These are phyloP conservation scores for Electrophaes corylata DNA, from an alignment of 2,888 invertebrate genomes.

Conservation along the genomic window DNA sequence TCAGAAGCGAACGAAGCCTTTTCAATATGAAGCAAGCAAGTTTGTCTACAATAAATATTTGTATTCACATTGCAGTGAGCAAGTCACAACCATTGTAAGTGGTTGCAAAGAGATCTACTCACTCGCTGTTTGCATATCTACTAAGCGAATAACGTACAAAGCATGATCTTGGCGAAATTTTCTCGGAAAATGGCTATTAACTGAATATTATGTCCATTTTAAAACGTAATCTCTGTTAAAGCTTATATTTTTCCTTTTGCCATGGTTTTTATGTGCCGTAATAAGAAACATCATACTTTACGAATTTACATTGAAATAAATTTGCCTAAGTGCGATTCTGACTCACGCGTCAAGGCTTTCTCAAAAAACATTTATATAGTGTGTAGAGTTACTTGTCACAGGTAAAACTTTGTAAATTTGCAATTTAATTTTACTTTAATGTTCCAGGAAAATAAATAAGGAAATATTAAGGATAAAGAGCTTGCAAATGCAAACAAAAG, in stretches of 20 bases:
- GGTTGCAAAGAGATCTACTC: conserved; percentile 15
- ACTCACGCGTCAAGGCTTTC: background rate
- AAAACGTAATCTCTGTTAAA: background rate
- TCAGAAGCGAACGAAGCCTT: background rate
- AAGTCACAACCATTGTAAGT: conserved; percentile 8
- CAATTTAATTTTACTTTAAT: no score
- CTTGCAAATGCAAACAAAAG: conserved; percentile 18
- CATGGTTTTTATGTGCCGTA: background rate
- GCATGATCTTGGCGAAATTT: conserved; percentile 3
- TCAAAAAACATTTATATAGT: background rate
- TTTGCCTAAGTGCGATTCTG: background rate
- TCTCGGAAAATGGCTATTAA: conserved; percentile 6
- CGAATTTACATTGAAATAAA: background rate
- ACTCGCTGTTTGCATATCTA: conserved; percentile 22
- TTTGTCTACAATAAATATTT: conserved; percentile 5
- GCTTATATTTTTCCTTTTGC: background rate
- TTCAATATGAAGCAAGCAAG: background rate
- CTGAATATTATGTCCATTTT: conserved; percentile 1
- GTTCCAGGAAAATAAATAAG: no score
- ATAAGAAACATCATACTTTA: background rate
- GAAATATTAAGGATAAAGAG: no score
- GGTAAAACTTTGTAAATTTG: background rate
- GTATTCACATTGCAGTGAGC: conserved; percentile 10
- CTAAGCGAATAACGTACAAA: conserved; percentile 14
- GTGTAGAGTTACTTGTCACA: background rate